Evolutionary conservation across 1,140 invertebrate genomes (phyloP).

Genomic region (Pseudobourletiella spinata): DNA sequence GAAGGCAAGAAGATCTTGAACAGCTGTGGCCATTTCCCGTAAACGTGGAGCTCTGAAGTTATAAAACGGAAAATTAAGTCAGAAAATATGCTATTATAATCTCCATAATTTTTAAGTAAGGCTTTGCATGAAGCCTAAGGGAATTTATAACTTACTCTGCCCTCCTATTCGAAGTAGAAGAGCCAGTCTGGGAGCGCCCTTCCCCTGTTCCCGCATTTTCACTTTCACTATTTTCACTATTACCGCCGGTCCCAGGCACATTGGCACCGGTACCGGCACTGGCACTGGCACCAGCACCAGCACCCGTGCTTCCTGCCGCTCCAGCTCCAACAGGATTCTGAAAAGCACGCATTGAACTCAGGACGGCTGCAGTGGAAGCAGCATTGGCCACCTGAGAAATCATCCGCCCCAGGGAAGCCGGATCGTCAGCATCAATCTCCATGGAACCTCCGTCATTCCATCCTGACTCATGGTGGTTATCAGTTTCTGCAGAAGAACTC

Average conservation of each 20-base stretch:
- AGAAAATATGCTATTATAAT: background rate
- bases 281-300: too few species aligned
- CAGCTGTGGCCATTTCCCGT: constrained; percentile 22
- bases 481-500: background rate
- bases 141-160: constrained; percentile 20
- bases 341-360: background rate
- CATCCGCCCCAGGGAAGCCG: constrained; percentile 14
- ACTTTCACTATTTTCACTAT: background rate
- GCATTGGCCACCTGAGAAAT: constrained; percentile 29
- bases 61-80: constrained; percentile 6
- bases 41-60: constrained; percentile 25
- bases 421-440: constrained; percentile 19
- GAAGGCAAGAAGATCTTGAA: constrained; percentile 22
- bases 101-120: background rate
- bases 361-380: constrained; percentile 20
- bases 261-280: too few species aligned
- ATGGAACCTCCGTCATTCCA: background rate
- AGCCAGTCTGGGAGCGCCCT: background rate
- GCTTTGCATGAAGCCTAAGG: background rate
- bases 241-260: too few species aligned
- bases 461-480: background rate
- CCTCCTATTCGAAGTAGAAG: constrained; percentile 19
- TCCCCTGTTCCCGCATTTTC: background rate
- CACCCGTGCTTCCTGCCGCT: too few species aligned
- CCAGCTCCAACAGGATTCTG: background rate